These are phyloP conservation scores for Syngnathus typhle DNA, from an alignment of 2,113 vertebrate species.

Conservation along the genomic window DNA sequence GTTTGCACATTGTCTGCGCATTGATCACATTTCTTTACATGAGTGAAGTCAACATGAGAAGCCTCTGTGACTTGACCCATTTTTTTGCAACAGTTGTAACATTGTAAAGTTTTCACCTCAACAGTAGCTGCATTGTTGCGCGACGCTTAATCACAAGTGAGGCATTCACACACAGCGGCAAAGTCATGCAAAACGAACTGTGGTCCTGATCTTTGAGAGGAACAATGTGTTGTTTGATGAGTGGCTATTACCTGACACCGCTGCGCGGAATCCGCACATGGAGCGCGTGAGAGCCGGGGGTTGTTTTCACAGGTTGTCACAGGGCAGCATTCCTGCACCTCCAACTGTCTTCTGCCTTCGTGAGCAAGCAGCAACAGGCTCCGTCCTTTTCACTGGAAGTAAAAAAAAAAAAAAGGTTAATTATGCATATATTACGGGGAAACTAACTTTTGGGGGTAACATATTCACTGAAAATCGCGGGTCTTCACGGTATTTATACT, in stretches of 20 bases:
- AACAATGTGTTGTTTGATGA: background rate
- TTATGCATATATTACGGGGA: too few species aligned
- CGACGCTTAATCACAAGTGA: background rate
- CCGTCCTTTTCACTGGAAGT: background rate
- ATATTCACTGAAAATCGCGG: too few species aligned
- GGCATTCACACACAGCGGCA: background rate
- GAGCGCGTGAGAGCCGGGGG: background rate
- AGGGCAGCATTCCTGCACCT: slow-evolving; percentile 41
- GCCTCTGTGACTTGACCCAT: background rate
- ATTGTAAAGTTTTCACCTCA: background rate
- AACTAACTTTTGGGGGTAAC: too few species aligned
- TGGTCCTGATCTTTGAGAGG: background rate
- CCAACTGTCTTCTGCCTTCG: slow-evolving; percentile 5
- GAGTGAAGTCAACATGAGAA: background rate
- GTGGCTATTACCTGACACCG: background rate
- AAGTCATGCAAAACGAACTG: background rate
- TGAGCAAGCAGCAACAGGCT: slow-evolving; percentile 42
- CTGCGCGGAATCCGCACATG: background rate
- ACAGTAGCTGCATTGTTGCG: background rate
- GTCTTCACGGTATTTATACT: too few species aligned
- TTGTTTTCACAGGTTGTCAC: background rate
- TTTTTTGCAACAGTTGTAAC: background rate
- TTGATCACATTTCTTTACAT: background rate
- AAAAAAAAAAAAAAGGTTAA: background rate
- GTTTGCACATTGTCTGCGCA: background rate